phyloP scores from a whole-genome alignment of 2,797 vertebrate genomes.

The Spea hammondii region DNA sequence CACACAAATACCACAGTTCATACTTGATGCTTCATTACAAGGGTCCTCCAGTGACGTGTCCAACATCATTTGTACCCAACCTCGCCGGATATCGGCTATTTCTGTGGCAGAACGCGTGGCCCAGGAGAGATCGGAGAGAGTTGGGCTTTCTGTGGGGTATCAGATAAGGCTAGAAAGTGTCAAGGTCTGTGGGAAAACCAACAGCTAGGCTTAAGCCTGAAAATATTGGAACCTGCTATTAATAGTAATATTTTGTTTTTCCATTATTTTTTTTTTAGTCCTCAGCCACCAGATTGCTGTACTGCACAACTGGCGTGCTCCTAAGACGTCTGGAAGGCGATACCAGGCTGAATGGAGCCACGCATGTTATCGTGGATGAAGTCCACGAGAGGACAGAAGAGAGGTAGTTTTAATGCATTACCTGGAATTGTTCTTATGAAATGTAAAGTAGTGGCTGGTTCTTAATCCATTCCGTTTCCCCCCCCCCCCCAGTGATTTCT shows the following conservation, averaged over 20 bases:
- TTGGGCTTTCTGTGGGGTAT: slow-evolving; percentile 91
- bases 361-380: slow-evolving; percentile 93
- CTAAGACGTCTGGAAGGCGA: slow-evolving; percentile 90
- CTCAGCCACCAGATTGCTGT: slow-evolving; percentile 86
- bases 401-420: slow-evolving; percentile 74
- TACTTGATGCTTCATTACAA: slow-evolving; percentile 82
- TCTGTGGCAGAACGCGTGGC: slow-evolving; percentile 91
- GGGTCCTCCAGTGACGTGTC: slow-evolving; percentile 75
- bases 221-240: too few relatives aligned
- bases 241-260: too few relatives aligned
- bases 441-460: neutral
- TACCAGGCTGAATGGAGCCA: slow-evolving; percentile 77
- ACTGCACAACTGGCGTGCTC: slow-evolving; percentile 94
- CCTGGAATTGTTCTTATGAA: neutral
- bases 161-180: slow-evolving; percentile 96
- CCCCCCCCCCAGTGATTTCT: slow-evolving; percentile 83
- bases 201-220: too few relatives aligned
- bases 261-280: slow-evolving; percentile 69
- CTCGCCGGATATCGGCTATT: slow-evolving; percentile 94
- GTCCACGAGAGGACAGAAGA: slow-evolving; percentile 97
- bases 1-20: slow-evolving; percentile 97
- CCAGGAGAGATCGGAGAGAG: slow-evolving; percentile 84
- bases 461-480: neutral
- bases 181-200: slow-evolving; percentile 68
- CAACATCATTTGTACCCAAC: slow-evolving; percentile 95